phyloP scores from a whole-genome alignment of 2,113 vertebrate genomes.

The Muscicapa adusta region DNA sequence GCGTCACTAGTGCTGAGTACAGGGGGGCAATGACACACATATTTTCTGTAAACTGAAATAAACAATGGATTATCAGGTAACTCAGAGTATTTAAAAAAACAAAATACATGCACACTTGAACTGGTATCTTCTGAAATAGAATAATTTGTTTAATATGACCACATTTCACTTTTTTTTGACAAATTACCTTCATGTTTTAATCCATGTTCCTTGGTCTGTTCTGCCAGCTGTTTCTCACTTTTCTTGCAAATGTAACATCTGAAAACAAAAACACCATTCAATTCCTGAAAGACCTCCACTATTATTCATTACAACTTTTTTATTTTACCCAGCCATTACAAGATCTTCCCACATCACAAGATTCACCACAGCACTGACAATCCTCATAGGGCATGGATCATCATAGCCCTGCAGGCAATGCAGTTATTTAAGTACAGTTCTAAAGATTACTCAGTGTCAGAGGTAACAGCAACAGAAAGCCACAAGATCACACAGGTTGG shows the following conservation, averaged over 20 bases:
- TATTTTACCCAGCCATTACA: neutral
- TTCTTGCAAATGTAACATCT: conserved; percentile 75
- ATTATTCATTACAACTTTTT: neutral
- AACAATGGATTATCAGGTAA: neutral
- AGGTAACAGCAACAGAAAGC: neutral
- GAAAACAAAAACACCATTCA: neutral
- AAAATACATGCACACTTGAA: neutral
- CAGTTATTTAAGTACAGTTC: neutral
- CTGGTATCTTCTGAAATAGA: neutral
- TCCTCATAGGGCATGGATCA: neutral
- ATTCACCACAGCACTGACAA: neutral
- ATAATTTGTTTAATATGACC: neutral
- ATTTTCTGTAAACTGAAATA: neutral
- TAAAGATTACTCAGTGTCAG: neutral
- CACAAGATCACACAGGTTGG: accelerated
- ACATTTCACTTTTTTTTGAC: neutral
- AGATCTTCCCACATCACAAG: neutral
- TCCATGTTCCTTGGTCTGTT: conserved; percentile 51
- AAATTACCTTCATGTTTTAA: conserved; percentile 62
- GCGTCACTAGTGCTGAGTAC: neutral
- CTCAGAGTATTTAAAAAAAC: neutral
- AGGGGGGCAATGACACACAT: accelerated
- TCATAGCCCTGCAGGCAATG: neutral
- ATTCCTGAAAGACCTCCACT: neutral
- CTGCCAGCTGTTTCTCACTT: conserved; percentile 66